phyloP scores from a whole-genome alignment of 2,888 invertebrate species.

The Pimpla rufipes region DNA sequence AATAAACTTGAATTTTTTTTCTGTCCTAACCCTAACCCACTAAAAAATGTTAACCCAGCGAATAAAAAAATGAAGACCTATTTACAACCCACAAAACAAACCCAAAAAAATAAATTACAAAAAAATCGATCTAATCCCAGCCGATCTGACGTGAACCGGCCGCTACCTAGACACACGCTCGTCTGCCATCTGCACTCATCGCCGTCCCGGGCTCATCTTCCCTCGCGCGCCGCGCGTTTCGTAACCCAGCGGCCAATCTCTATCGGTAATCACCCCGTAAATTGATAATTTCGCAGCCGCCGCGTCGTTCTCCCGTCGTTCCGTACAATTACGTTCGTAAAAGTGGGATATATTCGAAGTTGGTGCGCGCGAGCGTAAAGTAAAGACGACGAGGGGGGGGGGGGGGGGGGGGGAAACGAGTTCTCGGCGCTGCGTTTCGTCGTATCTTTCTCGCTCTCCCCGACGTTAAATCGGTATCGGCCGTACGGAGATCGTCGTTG shows the following conservation, averaged over 20 bases:
- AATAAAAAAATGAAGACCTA: too few species aligned
- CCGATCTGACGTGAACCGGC: background rate
- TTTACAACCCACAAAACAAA: too few species aligned
- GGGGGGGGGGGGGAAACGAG: constrained; percentile 34
- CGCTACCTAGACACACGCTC: constrained; percentile 21
- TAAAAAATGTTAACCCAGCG: too few species aligned
- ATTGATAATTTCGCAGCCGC: constrained; percentile 62
- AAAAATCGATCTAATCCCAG: too few species aligned
- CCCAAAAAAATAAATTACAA: too few species aligned
- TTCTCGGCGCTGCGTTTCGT: constrained; percentile 16
- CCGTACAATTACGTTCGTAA: constrained; percentile 63
- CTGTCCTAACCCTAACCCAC: too few species aligned
- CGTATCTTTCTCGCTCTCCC: constrained; percentile 25
- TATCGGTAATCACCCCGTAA: constrained; percentile 67
- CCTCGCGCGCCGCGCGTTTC: constrained; percentile 54
- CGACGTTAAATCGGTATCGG: background rate
- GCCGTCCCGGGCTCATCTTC: constrained; percentile 24
- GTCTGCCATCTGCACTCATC: constrained; percentile 18
- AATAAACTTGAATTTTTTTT: too few species aligned
- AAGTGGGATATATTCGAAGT: constrained; percentile 50
- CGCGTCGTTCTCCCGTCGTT: constrained; percentile 52
- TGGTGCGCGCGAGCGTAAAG: too few species aligned
- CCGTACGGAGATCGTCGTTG: background rate
- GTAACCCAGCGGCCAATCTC: constrained; percentile 59
- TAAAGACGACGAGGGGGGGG: background rate